Evolutionary conservation across 1,140 invertebrate genomes (phyloP), one percentile per base, ranked within the genome.

Genomic region (Bradysia coprophila): DNA sequence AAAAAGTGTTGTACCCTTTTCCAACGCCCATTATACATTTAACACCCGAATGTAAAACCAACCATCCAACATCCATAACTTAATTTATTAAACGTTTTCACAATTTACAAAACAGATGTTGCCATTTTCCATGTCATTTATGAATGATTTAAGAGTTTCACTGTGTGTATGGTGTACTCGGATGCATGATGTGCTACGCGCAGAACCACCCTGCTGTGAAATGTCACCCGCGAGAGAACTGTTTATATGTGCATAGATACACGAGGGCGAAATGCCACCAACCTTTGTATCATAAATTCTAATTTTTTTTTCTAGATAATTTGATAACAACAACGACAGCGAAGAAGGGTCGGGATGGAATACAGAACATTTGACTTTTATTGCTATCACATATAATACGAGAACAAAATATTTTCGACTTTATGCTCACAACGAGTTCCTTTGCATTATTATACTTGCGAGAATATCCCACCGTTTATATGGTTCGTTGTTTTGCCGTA

Each of bases 61-160:
- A n/a, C n/a, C n/a, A n/a, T n/a, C n/a, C n/a, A n/a, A n/a, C n/a
- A n/a, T n/a, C n/a, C n/a, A n/a, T n/a, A n/a, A n/a, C 40, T 41
- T 41, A 41, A 41, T 41, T 41, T 31, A 41, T 41, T 28, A 28
- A 41, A 41, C 22, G 40, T 41, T 41, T 41, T 41, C 22, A 41
- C 40, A 24, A 41, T 41, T 41, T 41, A 41, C 40, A 41, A 41
- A 41, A 41, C 40, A 41, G 40, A 41, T 41, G 40, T 41, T 41
- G 40, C 40, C 40, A 41, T 41, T 41, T 41, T 41, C 40, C 24
- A 31, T 41, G 40, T 41, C 40, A 41, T 31, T 41, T 41, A 10
- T 28, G 22, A 21, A 41, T 41, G 40, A 41, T 41, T 41, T 41
- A 41, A n/a, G n/a, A n/a, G n/a, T n/a, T n/a, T n/a, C n/a, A n/a